Conservation (phyloP, 2,888 invertebrate genomes). For the Melieria crassipennis region DNA sequence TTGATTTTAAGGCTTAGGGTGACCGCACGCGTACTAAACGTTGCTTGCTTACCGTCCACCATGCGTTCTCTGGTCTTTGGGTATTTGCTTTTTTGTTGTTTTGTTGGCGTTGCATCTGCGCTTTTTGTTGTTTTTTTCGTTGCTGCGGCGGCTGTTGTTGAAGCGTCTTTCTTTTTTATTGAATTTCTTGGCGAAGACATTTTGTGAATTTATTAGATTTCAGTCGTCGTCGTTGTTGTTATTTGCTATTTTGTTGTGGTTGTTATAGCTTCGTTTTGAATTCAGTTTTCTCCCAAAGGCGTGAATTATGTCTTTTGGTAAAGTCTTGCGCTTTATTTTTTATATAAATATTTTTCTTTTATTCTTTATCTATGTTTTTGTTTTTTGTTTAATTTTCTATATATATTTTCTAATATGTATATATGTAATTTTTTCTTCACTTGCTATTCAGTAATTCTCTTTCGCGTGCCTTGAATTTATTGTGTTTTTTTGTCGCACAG, state of each 20-base stretch:
- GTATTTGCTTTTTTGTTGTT: constrained; percentile 57
- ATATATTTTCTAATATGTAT: constrained; percentile 1
- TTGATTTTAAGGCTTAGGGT: too few relatives aligned
- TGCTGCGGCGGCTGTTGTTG: constrained; percentile 45
- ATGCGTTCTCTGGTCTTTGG: constrained; percentile 61
- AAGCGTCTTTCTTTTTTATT: constrained; percentile 51
- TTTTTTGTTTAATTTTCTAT: constrained; percentile 1
- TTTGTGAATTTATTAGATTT: constrained; percentile 25
- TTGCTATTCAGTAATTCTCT: too few relatives aligned
- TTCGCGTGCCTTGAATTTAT: too few relatives aligned
- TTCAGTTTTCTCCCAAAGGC: too few relatives aligned
- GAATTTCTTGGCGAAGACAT: constrained; percentile 56
- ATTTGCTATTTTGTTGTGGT: constrained; percentile 34
- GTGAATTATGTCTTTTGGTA: constrained; percentile 25
- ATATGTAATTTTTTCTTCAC: constrained; percentile 11
- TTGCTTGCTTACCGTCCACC: constrained; percentile 53
- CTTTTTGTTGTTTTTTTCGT: constrained; percentile 42
- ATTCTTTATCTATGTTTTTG: not conserved
- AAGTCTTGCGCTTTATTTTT: constrained; percentile 19
- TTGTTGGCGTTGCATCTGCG: constrained; percentile 39
- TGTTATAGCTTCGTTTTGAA: constrained; percentile 38
- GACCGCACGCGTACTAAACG: too few relatives aligned
- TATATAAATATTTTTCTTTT: not conserved
- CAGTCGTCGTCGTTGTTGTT: constrained; percentile 4
- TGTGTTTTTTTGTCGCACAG: constrained; percentile 44